Evolutionary conservation across 2,797 vertebrate genomes (phyloP).

Genomic region (Pantherophis alleghaniensis): DNA sequence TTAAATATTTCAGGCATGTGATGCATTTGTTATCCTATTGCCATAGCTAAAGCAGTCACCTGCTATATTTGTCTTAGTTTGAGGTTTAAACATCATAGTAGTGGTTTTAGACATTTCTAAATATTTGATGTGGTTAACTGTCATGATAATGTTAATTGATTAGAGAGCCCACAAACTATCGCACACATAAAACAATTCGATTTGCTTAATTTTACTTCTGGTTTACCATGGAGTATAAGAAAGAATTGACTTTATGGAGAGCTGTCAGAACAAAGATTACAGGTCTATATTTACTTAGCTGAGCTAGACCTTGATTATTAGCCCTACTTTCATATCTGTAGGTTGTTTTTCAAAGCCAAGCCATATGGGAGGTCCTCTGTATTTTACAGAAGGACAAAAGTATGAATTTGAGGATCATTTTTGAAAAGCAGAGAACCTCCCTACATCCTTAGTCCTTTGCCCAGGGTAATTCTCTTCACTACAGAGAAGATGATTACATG

Average conservation of each 20-base stretch:
- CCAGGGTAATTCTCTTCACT: background rate
- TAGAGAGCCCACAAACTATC: background rate
- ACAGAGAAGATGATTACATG: background rate
- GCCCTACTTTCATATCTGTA: background rate
- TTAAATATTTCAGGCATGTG: background rate
- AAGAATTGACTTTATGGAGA: background rate
- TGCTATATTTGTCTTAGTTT: background rate
- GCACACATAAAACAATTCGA: background rate
- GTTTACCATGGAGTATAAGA: background rate
- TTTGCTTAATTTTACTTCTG: background rate
- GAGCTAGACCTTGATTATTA: background rate
- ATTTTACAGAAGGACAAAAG: background rate
- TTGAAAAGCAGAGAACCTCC: background rate
- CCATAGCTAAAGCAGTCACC: background rate
- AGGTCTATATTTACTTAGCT: background rate
- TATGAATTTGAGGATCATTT: background rate
- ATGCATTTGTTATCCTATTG: background rate
- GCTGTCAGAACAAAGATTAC: background rate
- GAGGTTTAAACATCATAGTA: background rate
- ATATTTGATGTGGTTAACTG: background rate
- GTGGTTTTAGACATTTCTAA: background rate
- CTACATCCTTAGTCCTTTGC: background rate
- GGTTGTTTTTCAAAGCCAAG: background rate
- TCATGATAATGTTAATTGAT: background rate
- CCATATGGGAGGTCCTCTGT: background rate